These are phyloP conservation scores for Nycticorax nycticorax DNA, from an alignment of 2,113 vertebrate species.

Conservation along the genomic window DNA sequence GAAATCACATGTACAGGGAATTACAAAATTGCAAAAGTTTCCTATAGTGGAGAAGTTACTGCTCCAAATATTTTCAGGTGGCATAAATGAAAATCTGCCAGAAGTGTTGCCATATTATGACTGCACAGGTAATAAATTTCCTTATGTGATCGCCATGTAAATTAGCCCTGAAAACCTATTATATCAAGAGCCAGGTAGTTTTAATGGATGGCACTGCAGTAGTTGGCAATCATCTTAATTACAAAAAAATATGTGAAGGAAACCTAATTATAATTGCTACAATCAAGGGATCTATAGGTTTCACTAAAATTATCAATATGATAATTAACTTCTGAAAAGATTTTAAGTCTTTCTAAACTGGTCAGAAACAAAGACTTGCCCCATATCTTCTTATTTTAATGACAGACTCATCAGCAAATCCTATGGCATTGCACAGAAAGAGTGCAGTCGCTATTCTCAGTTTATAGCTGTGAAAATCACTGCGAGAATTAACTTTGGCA, in stretches of 20 bases:
- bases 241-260: conserved; percentile 1
- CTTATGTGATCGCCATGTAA: neutral
- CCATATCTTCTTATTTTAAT: neutral
- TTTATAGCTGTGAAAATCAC: neutral
- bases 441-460: neutral
- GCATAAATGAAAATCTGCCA: neutral
- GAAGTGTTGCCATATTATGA: neutral
- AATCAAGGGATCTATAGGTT: neutral
- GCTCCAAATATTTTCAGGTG: neutral
- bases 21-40: neutral
- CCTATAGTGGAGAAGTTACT: neutral
- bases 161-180: neutral
- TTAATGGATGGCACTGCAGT: neutral
- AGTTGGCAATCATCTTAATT: conserved; percentile 13
- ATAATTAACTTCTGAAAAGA: neutral
- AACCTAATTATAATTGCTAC: neutral
- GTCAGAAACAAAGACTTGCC: neutral
- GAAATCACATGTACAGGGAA: neutral
- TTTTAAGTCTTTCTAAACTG: neutral
- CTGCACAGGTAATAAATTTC: neutral
- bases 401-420: neutral
- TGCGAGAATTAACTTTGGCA: neutral
- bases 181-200: neutral
- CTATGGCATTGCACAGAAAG: neutral
- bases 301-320: neutral